phyloP scores from a whole-genome alignment of 2,888 invertebrate species.

The Aproaerema taeniolella region DNA sequence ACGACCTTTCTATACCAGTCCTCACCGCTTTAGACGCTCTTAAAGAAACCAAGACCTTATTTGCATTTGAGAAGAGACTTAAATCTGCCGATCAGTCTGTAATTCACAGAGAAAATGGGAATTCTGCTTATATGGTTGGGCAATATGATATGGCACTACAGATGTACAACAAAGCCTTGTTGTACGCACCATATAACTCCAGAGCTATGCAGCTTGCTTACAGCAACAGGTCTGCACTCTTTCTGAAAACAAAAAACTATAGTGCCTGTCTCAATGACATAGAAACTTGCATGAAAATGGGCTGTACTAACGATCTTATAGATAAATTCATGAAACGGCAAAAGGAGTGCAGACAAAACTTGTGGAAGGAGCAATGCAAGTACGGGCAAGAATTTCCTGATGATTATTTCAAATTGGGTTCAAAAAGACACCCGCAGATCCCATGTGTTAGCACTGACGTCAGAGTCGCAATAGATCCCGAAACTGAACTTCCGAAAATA shows the following conservation, averaged over 20 bases:
- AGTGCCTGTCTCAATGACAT: constrained; percentile 28
- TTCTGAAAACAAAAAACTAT: constrained; percentile 18
- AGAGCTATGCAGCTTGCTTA: constrained; percentile 25
- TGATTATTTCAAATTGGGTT: constrained; percentile 3
- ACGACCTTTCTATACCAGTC: constrained; percentile 24
- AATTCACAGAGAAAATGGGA: constrained; percentile 22
- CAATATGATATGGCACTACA: constrained; percentile 16
- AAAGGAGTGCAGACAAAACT: constrained; percentile 3
- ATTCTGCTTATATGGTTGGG: constrained; percentile 15
- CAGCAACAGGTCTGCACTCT: constrained; percentile 30
- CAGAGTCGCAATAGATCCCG: not conserved
- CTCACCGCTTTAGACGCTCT: constrained; percentile 19
- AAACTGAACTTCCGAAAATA: constrained; percentile 1
- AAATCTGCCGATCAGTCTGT: too few species aligned
- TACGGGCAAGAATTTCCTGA: not conserved
- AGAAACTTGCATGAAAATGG: constrained; percentile 23
- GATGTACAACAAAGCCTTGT: constrained; percentile 28
- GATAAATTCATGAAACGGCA: constrained; percentile 23
- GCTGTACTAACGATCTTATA: constrained; percentile 23
- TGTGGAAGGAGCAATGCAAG: not conserved
- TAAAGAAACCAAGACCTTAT: constrained; percentile 12
- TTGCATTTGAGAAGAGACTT: not conserved
- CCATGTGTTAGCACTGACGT: constrained; percentile 11
- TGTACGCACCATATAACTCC: constrained; percentile 26
- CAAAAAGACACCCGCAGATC: constrained; percentile 4